Percentiles rank a stretch among this genome's conserved stretches.
Evolutionary conservation across 2,113 vertebrate species (phyloP).

Genomic region (Nesospiza acunhae): DNA sequence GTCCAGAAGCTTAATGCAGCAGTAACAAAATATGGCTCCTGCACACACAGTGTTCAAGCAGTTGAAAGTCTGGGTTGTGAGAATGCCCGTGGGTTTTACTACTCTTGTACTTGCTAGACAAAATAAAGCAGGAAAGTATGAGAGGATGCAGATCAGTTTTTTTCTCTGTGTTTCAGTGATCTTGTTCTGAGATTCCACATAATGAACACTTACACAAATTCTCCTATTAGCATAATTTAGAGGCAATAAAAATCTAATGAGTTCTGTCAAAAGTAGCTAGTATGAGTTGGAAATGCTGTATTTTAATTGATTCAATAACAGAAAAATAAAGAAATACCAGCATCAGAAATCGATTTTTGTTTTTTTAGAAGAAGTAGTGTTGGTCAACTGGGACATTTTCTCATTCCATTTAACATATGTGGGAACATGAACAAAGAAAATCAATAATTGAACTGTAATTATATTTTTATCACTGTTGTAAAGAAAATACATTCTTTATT

Average conservation of each 20-base stretch:
- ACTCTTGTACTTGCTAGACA: not conserved
- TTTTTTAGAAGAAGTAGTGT: not conserved
- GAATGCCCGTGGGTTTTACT: not conserved
- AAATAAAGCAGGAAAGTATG: not conserved
- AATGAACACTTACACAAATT: not conserved
- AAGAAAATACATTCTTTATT: constrained; percentile 12
- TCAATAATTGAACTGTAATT: not conserved
- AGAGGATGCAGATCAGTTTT: not conserved
- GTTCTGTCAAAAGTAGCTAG: not conserved
- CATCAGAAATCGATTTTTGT: not conserved
- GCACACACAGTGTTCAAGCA: not conserved
- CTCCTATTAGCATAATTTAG: not conserved
- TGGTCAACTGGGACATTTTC: not conserved
- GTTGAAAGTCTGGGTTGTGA: not conserved
- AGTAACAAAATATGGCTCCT: not conserved
- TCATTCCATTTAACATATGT: not conserved
- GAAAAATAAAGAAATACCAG: not conserved
- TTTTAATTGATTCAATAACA: not conserved
- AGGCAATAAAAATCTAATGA: not conserved
- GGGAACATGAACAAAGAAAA: not conserved
- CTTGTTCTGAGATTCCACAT: not conserved
- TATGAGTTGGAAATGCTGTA: not conserved
- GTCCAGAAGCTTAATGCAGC: not conserved
- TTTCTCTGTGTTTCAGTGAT: not conserved
- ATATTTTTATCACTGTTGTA: not conserved